Conservation (phyloP, 1,140 invertebrate genomes). For the Hypothenemus hampei region DNA sequence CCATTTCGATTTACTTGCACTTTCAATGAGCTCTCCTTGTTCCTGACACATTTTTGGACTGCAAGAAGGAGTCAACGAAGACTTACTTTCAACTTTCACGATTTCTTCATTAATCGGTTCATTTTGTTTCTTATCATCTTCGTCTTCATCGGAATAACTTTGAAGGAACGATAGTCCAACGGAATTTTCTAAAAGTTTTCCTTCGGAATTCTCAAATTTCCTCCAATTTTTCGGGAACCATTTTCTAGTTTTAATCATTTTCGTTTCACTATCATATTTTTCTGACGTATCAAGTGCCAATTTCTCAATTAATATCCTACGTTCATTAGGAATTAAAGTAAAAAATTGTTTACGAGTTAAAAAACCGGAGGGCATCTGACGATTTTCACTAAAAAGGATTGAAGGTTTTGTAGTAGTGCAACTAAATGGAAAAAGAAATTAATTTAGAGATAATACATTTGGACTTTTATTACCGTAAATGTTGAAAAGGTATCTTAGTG, state of each 20-base stretch:
- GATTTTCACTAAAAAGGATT: constrained; percentile 34
- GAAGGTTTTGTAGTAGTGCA: constrained; percentile 32
- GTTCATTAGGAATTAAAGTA: constrained; percentile 28
- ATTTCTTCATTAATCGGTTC: no score
- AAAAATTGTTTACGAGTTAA: constrained; percentile 31
- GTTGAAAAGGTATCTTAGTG: constrained; percentile 30
- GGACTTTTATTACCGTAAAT: constrained; percentile 32
- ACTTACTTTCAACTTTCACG: neutral
- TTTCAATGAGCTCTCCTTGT: no score
- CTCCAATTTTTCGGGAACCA: constrained; percentile 38
- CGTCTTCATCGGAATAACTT: constrained; percentile 38
- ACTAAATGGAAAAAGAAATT: constrained; percentile 31
- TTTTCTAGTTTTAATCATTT: constrained; percentile 14
- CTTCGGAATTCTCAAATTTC: constrained; percentile 27
- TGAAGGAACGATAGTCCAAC: constrained; percentile 40
- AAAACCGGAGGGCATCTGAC: constrained; percentile 17
- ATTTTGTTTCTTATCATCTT: constrained; percentile 14
- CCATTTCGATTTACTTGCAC: neutral
- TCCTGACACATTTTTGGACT: no score
- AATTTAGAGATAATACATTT: neutral
- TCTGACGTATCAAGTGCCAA: constrained; percentile 13
- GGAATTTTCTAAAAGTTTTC: constrained; percentile 37
- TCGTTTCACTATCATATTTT: constrained; percentile 7
- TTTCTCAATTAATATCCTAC: constrained; percentile 21
- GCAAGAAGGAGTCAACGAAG: no score